Evolutionary conservation across 1,140 invertebrate genomes (phyloP).

Genomic region (Globodera rostochiensis): DNA sequence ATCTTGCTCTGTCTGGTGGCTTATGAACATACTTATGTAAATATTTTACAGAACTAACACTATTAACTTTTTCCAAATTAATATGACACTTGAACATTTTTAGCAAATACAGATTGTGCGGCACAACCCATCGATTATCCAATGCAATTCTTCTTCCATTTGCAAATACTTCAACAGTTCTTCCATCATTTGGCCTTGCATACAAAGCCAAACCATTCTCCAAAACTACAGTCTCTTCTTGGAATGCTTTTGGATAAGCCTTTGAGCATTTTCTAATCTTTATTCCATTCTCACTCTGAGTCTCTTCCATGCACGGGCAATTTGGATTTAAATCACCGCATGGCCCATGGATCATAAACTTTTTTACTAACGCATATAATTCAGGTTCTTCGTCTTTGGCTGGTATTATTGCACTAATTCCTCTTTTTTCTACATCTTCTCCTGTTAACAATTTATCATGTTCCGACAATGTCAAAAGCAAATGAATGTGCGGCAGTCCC

Average conservation of each 20-base stretch:
- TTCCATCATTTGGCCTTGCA: too few relatives aligned
- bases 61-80: too few relatives aligned
- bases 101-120: neutral
- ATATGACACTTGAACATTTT: too few relatives aligned
- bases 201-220: too few relatives aligned
- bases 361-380: constrained; percentile 2
- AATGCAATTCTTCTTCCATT: neutral
- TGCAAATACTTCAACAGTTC: neutral
- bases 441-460: neutral
- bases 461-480: neutral
- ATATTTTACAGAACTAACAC: neutral
- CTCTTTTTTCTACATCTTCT: neutral
- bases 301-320: too few relatives aligned
- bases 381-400: neutral
- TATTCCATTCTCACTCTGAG: too few relatives aligned
- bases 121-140: constrained; percentile 13
- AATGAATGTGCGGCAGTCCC: constrained; percentile 12
- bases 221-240: too few relatives aligned
- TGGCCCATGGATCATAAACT: too few relatives aligned
- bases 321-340: neutral
- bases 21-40: constrained; percentile 11
- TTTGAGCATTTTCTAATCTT: too few relatives aligned
- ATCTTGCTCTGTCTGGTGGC: constrained; percentile 4
- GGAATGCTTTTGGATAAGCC: too few relatives aligned
- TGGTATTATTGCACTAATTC: neutral